Conservation (phyloP, 2,113 vertebrate species). For the Globicephala melas region DNA sequence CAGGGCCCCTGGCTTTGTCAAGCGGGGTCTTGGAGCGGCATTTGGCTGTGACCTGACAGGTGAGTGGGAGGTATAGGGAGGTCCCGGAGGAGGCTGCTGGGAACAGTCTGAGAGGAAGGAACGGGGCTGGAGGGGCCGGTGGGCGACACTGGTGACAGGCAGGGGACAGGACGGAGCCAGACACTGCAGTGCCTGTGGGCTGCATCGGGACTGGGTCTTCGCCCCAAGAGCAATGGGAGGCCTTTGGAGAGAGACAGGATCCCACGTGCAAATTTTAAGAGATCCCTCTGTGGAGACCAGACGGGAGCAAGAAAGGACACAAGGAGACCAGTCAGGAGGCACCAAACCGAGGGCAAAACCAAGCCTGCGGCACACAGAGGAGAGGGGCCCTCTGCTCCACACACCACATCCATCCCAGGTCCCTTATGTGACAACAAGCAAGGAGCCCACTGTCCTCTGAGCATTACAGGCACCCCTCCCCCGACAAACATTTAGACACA, state of each 20-base stretch:
- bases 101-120: neutral
- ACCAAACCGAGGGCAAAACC: neutral
- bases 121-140: neutral
- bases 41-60: neutral
- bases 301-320: neutral
- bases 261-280: neutral
- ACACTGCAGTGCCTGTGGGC: rapidly evolving
- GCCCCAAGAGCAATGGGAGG: neutral
- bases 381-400: too few relatives aligned
- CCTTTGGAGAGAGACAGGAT: neutral
- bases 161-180: neutral
- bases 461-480: neutral
- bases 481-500: neutral
- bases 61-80: neutral
- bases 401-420: too few relatives aligned
- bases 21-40: neutral
- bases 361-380: neutral
- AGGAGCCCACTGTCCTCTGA: neutral
- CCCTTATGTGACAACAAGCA: rapidly evolving
- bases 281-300: neutral
- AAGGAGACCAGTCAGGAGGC: neutral
- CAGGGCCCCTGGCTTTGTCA: neutral
- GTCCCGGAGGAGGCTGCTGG: rapidly evolving
- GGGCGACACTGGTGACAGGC: neutral
- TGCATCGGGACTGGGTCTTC: too few relatives aligned